Evolutionary conservation across 2,113 vertebrate species (phyloP), one percentile per base, ranked within the genome.

Genomic region (Petrocephalus microphthalmus): DNA sequence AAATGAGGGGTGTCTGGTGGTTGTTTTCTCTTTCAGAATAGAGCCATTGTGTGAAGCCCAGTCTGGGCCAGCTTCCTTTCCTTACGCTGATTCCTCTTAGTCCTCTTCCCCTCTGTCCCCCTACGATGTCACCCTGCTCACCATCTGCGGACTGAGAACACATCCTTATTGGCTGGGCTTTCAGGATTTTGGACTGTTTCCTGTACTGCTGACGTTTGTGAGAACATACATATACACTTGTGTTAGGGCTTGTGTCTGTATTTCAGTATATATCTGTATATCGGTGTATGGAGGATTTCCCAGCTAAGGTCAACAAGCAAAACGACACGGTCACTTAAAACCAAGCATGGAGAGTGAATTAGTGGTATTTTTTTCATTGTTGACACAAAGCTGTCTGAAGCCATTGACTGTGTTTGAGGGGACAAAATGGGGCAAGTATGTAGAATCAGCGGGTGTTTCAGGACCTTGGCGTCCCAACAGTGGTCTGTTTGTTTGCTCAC

Each of bases 11-110:
- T 29, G 45, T 13, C 25, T 17, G 49, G 22, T 7, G 0, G n/a
- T 81, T 81, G 87, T 54, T 81, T 81, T 25, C 42, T 8, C 11
- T 25, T 45, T 87, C 49, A 87, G 87, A 87, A 87, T 87, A 33
- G 64, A 54, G 19, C 51, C 47, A 87, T 87, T 87, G 87, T 87
- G 64, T 78, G 87, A 49, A 20, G 11, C 22, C 20, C 86, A 47
- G 71, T 42, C 71, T 78, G 71, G 33, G 15, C 29, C 33, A 3
- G n/a, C 71, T 78, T 78, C 71, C 71, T 78, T 42, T 78, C 71
- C 17, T 78, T 78, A 42, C 15, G 17, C 71, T 42, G 71, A 78
- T 78, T 78, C 53, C 15, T 29, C 49, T 17, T n/a, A n/a, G 45
- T 84, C 22, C 54, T 60, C 2, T 37, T 53, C 60, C 87, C 51